Conservation (phyloP, 2,888 invertebrate genomes). For the Anaspis maculata region DNA sequence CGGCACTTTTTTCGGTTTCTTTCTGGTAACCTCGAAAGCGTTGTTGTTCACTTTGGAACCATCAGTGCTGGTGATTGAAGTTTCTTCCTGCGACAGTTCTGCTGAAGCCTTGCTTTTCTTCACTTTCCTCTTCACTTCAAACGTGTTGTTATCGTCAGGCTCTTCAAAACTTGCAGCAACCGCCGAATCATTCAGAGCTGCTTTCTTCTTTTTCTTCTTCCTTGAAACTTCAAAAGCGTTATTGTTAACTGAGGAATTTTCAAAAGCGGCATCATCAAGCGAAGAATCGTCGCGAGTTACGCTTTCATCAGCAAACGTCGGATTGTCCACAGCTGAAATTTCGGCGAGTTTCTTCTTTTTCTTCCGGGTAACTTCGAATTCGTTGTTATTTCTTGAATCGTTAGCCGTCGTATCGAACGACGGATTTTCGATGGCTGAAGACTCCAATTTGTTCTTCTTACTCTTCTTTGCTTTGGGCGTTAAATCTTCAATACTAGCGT, state of each 20-base stretch:
- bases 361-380: no score
- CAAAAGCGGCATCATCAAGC: constrained; percentile 15
- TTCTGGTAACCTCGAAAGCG: no score
- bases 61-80: constrained; percentile 5
- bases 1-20: constrained; percentile 3
- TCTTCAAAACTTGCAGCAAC: not conserved
- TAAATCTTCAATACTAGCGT: no score
- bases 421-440: no score
- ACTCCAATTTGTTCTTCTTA: no score
- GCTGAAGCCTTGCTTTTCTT: constrained; percentile 13
- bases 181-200: not conserved
- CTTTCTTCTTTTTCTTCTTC: constrained; percentile 14
- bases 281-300: no score
- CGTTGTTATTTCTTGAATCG: no score
- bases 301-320: no score
- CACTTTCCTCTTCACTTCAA: constrained; percentile 19
- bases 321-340: no score
- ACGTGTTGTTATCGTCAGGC: not conserved
- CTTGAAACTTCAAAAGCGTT: constrained; percentile 11
- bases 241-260: constrained; percentile 6
- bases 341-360: constrained; percentile 6
- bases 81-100: constrained; percentile 3
- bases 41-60: constrained; percentile 12
- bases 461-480: no score
- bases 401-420: no score